Base-by-base conservation (phyloP, 2,888 invertebrate species). In the Melieria omissa region DNA sequence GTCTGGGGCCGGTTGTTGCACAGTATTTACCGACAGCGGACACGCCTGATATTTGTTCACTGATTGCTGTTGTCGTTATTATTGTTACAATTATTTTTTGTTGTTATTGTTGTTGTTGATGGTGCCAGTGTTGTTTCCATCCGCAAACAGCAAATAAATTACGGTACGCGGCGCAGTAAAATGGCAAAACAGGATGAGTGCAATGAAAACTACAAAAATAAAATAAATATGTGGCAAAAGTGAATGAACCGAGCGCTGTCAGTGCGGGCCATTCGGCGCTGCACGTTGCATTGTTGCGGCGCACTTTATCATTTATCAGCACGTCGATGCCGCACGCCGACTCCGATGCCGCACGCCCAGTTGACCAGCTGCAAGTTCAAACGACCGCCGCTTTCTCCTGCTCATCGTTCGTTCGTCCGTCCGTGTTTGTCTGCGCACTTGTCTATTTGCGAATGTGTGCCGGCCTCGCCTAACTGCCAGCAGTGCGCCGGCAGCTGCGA, bases 31-130 rank as follows among this genome's bases (percentile, higher is more conserved):
- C 55, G 1, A 14, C 46, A 4, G 3, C 49, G n/a, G 68, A 14
- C 49, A 14, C 52, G 52, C 42, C 42, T 73, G n/a, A 12, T 47
- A 44, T 49, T 65, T 41, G n/a, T 55, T 54, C 16, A 41, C 57
- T 47, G 63, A 58, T 14, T 67, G 49, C 14, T 66, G 67, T 54
- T 47, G 62, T 55, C 61, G 62, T 29, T 14, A 46, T 65, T 65
- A 47, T 67, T 66, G 62, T 63, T 70, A 29, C 29, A 29, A 29
- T 29, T 29, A 2, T n/a, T n/a, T n/a, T n/a, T n/a, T n/a, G n/a
- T 29, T 29, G 29, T 29, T 29, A 3, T 29, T 29, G 29, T 29
- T 29, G 29, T 29, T 29, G 29, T 3, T 29, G 29, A 29, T 29
- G 29, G 58, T 52, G 14, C 52, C 8, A 52, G n/a, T 52, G 9